Evolutionary conservation across 2,113 vertebrate species (phyloP).

Genomic region (Chionis minor): DNA sequence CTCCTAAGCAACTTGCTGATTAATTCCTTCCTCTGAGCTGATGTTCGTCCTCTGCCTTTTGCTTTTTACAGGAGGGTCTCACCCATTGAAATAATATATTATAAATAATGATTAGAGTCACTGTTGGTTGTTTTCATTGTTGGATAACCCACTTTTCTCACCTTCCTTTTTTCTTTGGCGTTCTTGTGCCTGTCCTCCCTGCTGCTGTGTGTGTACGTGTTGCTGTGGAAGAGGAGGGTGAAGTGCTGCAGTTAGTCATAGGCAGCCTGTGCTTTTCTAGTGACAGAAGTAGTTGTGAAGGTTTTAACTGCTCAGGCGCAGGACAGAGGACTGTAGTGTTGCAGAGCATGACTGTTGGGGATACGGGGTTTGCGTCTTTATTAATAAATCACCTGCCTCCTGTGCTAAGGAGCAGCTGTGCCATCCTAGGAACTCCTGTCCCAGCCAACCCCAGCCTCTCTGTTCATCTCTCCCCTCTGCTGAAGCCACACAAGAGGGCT

Average conservation of each 20-base stretch:
- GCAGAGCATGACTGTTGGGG: not conserved
- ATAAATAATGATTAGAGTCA: not conserved
- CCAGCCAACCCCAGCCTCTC: not conserved
- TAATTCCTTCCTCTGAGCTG: not conserved
- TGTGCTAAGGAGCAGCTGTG: not conserved
- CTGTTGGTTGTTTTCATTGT: not conserved
- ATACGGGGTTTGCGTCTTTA: not conserved
- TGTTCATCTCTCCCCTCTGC: not conserved
- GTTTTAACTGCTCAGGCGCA: not conserved
- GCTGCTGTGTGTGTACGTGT: not conserved
- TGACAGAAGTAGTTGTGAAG: not conserved
- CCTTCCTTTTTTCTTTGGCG: not conserved
- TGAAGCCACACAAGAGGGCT: not conserved
- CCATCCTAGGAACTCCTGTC: not conserved
- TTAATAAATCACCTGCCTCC: not conserved
- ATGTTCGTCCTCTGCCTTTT: not conserved
- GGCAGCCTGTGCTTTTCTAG: not conserved
- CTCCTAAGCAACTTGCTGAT: not conserved
- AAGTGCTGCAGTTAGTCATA: not conserved
- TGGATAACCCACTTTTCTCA: not conserved
- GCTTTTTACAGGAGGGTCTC: not conserved
- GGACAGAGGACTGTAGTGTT: not conserved
- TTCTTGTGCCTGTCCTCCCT: not conserved
- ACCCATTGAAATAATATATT: not conserved
- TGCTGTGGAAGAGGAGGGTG: not conserved